Percentiles rank a stretch among this genome's conserved stretches.
phyloP scores from a whole-genome alignment of 1,140 invertebrate genomes.

The Neodiprion virginianus region DNA sequence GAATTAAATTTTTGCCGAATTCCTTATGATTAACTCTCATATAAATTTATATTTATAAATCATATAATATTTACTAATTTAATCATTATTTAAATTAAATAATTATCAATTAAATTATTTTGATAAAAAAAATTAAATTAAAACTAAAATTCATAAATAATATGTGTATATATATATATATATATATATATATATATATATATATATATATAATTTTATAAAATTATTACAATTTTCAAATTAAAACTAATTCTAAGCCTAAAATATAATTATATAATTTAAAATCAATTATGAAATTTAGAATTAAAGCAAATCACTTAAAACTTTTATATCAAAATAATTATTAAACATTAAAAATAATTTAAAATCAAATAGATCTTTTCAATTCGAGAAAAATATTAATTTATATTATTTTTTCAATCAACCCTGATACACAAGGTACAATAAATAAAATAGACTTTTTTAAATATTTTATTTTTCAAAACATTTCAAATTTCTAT shows the following conservation, averaged over 20 bases:
- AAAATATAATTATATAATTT: constrained; percentile 36
- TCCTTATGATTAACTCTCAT: constrained; percentile 43
- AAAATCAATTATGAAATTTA: constrained; percentile 32
- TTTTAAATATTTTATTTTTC: too few relatives aligned
- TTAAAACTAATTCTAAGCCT: constrained; percentile 47
- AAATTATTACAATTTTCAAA: constrained; percentile 32
- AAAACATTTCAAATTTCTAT: too few relatives aligned
- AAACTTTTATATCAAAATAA: constrained; percentile 56
- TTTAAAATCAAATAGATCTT: constrained; percentile 57
- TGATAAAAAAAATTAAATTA: constrained; percentile 45
- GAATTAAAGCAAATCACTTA: constrained; percentile 31
- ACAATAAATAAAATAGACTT: too few relatives aligned
- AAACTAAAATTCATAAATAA: constrained; percentile 18
- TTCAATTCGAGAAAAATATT: too few relatives aligned
- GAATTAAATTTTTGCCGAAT: too few relatives aligned
- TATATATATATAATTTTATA: neutral
- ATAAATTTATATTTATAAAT: neutral
- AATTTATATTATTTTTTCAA: too few relatives aligned
- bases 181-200: constrained; percentile 22
- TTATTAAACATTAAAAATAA: constrained; percentile 62
- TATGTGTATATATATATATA: constrained; percentile 28
- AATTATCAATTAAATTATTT: constrained; percentile 65
- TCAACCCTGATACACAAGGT: too few relatives aligned
- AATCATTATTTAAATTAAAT: constrained; percentile 37
- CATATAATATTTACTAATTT: too few relatives aligned